Percentiles rank a stretch among this genome's conserved stretches.
These are phyloP conservation scores for Mixornis gularis DNA, from an alignment of 2,113 vertebrate genomes.

Conservation along the genomic window DNA sequence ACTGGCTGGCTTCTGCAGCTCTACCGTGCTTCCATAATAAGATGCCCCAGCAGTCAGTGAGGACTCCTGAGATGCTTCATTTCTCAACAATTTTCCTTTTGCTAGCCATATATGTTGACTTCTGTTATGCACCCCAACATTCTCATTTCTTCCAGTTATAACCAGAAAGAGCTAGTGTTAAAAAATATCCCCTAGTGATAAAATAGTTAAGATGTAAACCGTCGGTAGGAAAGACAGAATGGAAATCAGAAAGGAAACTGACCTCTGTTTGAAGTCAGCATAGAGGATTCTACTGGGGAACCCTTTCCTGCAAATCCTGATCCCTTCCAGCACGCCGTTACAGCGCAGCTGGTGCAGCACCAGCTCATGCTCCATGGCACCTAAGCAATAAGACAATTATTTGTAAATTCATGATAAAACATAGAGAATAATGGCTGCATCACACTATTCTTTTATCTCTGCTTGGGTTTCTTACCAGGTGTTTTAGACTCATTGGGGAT, in stretches of 20 bases:
- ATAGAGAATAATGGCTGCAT: neutral
- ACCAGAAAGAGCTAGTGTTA: neutral
- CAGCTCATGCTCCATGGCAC: slow-evolving; percentile 61
- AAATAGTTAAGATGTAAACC: neutral
- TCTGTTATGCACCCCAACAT: neutral
- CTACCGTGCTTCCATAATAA: neutral
- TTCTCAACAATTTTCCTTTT: neutral
- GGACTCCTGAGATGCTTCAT: neutral
- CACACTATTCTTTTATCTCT: neutral
- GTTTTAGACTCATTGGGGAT: slow-evolving; percentile 33
- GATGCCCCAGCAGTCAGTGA: neutral
- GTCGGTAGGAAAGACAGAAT: neutral
- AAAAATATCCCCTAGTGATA: neutral
- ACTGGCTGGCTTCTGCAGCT: neutral
- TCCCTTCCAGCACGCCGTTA: slow-evolving; percentile 20
- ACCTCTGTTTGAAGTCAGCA: slow-evolving; percentile 87
- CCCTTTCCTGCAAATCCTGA: slow-evolving; percentile 23
- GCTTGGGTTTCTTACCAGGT: neutral
- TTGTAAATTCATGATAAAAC: neutral
- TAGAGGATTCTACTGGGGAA: slow-evolving; percentile 45
- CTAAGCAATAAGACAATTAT: slow-evolving; percentile 34
- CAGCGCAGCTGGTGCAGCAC: slow-evolving; percentile 43
- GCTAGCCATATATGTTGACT: neutral
- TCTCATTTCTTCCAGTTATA: neutral
- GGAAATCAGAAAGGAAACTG: neutral